Evolutionary conservation across 2,797 vertebrate genomes (phyloP), one percentile per base, ranked within the genome.

Genomic region (Morelia viridis): DNA sequence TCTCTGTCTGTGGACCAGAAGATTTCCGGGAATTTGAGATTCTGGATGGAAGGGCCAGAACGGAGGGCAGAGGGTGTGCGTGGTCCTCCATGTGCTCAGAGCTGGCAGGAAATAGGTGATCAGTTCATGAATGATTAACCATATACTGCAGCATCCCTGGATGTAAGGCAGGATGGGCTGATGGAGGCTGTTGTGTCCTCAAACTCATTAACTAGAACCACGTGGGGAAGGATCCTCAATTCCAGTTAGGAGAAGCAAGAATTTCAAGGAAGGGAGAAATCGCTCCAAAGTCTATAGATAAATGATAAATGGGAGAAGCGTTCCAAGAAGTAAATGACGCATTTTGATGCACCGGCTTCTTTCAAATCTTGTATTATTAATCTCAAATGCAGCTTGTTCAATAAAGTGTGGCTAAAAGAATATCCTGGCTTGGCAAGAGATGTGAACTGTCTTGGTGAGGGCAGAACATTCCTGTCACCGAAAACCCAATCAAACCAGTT

Each of bases 61-160:
- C 76, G 8, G 2, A 87, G 26, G 61, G 31, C 10, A 17, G 15
- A n/a, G 57, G 7, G 17, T 22, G 35, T 35, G n/a, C 0, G 15
- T 13, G 2, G 68, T 35, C 71, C 3, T n/a, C 53, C 84, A 57
- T 57, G 15, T 15, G 12, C 84, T 10, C 13, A 17, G 11, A 22
- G 28, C 53, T n/a, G 68, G 10, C 88, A 86, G 88, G 56, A 76
- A 61, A 22, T 9, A n/a, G 17, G 12, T n/a, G 53, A 84, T 60
- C 28, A 56, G 12, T 12, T 22, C 17, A 26, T 3, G 56, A 90
- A 90, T 86, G 28, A 86, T 35, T 89, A 87, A 90, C 90, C 57
- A 24, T 15, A 28, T 68, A 5, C 31, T 50, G 46, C 31, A 17
- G 50, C 41, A 22, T 87, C 65, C 65, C 61, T 15, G 19, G 85